Conservation (phyloP, 2,888 invertebrate species). For the Phrixothrix hirtus region DNA sequence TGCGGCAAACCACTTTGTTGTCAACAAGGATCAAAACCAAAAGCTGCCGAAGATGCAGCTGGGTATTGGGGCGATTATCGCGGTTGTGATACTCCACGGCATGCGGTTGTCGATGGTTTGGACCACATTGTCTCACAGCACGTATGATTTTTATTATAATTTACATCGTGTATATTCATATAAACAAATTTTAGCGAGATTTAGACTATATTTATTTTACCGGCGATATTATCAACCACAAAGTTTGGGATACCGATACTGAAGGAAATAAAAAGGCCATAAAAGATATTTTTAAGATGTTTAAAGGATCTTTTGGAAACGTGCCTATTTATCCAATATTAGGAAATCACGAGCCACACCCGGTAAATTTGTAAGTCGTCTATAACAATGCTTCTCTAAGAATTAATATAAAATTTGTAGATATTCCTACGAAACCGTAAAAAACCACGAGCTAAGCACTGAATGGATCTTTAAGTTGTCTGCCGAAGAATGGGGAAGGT, state of each 20-base stretch:
- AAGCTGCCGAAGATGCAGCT: constrained; percentile 56
- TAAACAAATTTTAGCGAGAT: constrained; percentile 58
- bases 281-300: constrained; percentile 54
- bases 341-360: constrained; percentile 74
- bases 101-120: constrained; percentile 65
- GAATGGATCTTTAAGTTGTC: constrained; percentile 78
- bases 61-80: constrained; percentile 84
- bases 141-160: constrained; percentile 7
- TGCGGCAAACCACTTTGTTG: constrained; percentile 84
- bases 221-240: constrained; percentile 86
- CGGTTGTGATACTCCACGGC: constrained; percentile 73
- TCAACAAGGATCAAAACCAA: constrained; percentile 61
- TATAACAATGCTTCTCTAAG: not conserved
- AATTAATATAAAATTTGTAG: constrained; percentile 18
- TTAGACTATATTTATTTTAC: constrained; percentile 77
- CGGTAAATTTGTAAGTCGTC: constrained; percentile 74
- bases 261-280: constrained; percentile 66
- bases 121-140: constrained; percentile 27
- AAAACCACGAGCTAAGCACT: constrained; percentile 56
- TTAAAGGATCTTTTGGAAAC: constrained; percentile 55
- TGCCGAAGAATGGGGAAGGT: constrained; percentile 69
- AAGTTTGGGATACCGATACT: constrained; percentile 81
- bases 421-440: constrained; percentile 41
- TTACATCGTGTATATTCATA: constrained; percentile 76
- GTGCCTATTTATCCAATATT: constrained; percentile 63